Conservation (phyloP, 2,888 invertebrate genomes). For the Myopa testacea region DNA sequence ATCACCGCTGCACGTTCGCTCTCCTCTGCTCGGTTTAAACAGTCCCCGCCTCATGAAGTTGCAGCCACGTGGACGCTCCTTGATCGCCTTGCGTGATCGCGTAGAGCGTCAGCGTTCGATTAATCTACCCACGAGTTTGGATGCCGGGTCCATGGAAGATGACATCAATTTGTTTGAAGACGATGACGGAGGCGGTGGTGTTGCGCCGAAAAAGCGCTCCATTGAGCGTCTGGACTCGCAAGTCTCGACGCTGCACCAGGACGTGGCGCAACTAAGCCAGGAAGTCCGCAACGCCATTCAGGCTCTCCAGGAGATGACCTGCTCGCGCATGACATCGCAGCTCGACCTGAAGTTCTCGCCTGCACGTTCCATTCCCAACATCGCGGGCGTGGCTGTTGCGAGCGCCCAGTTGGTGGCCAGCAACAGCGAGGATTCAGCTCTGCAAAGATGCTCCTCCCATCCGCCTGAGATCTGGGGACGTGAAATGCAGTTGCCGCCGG, state of each 20-base stretch:
- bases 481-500: conserved; percentile 68
- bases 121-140: conserved; percentile 68
- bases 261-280: conserved; percentile 86
- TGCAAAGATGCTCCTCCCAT: conserved; percentile 85
- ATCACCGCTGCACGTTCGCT: conserved; percentile 57
- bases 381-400: conserved; percentile 69
- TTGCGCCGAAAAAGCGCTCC: conserved; percentile 57
- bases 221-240: conserved; percentile 85
- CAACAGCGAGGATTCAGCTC: conserved; percentile 53
- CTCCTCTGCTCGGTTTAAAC: conserved; percentile 59
- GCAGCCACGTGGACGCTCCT: conserved; percentile 68
- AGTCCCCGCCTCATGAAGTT: conserved; percentile 61
- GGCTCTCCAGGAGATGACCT: conserved; percentile 83
- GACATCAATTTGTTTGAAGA: conserved; percentile 72
- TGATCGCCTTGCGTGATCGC: conserved; percentile 73
- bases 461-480: conserved; percentile 87
- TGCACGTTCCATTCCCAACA: conserved; percentile 86
- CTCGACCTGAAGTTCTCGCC: conserved; percentile 73
- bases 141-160: conserved; percentile 72
- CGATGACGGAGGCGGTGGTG: conserved; percentile 49
- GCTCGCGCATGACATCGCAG: conserved; percentile 70
- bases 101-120: conserved; percentile 78
- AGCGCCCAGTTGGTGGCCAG: conserved; percentile 56
- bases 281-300: conserved; percentile 89
- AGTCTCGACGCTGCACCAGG: conserved; percentile 84